Evolutionary conservation across 2,888 invertebrate species (phyloP), one percentile per base, ranked within the genome.

Genomic region (Apamea epomidion): DNA sequence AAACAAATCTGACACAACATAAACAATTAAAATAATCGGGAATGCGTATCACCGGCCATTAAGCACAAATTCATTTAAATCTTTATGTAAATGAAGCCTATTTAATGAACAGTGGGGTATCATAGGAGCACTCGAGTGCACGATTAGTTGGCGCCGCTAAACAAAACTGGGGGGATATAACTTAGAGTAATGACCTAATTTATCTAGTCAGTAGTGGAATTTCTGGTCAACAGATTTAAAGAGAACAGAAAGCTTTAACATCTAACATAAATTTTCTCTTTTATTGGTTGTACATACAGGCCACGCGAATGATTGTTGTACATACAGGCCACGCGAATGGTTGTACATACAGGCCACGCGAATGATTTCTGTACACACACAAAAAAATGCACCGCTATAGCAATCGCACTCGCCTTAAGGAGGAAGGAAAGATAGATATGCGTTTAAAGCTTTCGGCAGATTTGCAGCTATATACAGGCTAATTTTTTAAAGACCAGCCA

Each of bases 121-220:
- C 89, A 86, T 85, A 80, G 78, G 85, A 86, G 74, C 83, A 69
- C 80, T 75, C 74, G 29, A 67, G 82, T 74, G 80, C 74, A 79
- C 86, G 78, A 81, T 74, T 81, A 81, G 76, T 76, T 75, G 78
- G 78, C 81, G 82, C 74, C 81, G 74, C 64, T 70, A 54, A 81
- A 88, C 85, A 78, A 83, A 84, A 86, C 64, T 73, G 62, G 82
- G 85, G 86, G 83, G 74, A 85, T 87, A 91, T 92, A 85, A 91
- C 75, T 92, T 90, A 89, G 75, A 84, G 78, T 91, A 92, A 92
- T 90, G 88, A 91, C 86, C 89, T 89, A 91, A 92, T 92, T 91
- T 92, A 92, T 92, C 64, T 67, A 74, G 37, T 60, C 51, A 21
- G 7, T 25, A 29, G 51, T 68, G 67, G 73, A 81, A 80, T 84